Base-by-base conservation (phyloP, 2,888 invertebrate species). In the Thymelicus lineola region DNA sequence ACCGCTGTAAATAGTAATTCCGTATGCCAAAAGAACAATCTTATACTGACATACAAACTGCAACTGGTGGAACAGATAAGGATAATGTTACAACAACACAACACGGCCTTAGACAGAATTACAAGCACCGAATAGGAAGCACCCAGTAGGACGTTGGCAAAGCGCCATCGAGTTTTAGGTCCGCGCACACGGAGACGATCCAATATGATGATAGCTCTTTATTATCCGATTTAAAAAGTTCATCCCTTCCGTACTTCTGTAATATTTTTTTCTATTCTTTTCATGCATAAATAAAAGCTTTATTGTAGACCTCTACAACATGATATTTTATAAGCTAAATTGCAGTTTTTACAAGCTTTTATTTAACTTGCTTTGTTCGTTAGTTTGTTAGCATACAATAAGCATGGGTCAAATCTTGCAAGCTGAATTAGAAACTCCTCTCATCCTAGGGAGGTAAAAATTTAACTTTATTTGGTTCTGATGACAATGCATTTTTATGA, bases 11-110 rank as follows among this genome's bases (percentile, higher is more conserved):
- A 48, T 17, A 36, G 58, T 35, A 45, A 66, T 66, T 66, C 6
- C 48, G 48, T 66, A 66, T 50, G 17, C 48, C n/a, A 53, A 60
- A n/a, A 63, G 36, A 53, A 20, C 36, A 60, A 42, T 53, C 15
- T 53, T 28, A 67, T 60, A 48, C 50, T 42, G 60, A 53, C 60
- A 60, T 53, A 67, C 60, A 60, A 48, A 60, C 53, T 53, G 53
- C 67, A 67, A 53, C 67, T 60, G 67, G 60, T 67, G 50, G 53
- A 67, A 67, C 55, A 68, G 67, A 68, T 68, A 68, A 60, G 42
- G 60, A 67, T 53, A 60, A 68, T 61, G 61, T 68, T 68, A 68
- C 61, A 28, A 61, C 53, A 55, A 55, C 67, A 67, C 28, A 59
- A 46, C 14, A 61, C 61, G 20, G 45, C 55, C 67, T 61, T 61